Conservation (phyloP, 2,888 invertebrate species). For the Ditula angustiorana region DNA sequence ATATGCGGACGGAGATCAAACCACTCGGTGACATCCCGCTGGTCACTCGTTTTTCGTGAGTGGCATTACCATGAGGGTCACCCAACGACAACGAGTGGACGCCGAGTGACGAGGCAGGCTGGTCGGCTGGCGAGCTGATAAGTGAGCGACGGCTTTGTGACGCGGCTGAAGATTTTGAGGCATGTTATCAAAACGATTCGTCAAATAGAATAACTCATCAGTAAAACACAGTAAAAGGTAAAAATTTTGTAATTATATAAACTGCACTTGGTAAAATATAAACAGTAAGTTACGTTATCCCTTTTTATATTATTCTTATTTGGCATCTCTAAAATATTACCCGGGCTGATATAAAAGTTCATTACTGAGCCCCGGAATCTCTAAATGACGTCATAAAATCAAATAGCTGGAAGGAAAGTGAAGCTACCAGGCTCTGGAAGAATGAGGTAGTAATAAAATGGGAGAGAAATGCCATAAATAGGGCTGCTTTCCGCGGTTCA, state of each 20-base stretch:
- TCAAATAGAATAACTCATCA: too few species aligned
- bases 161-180: too few species aligned
- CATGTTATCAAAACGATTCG: too few species aligned
- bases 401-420: slow-evolving; percentile 49
- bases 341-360: slow-evolving; percentile 39
- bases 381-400: slow-evolving; percentile 42
- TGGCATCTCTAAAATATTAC: slow-evolving; percentile 37
- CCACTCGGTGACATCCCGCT: too few species aligned
- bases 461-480: slow-evolving; percentile 57
- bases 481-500: slow-evolving; percentile 46
- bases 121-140: too few species aligned
- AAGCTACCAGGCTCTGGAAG: slow-evolving; percentile 57
- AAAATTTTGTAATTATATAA: background rate
- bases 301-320: slow-evolving; percentile 34
- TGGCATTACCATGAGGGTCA: too few species aligned
- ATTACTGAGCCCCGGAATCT: slow-evolving; percentile 36
- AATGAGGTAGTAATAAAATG: slow-evolving; percentile 54
- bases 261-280: background rate
- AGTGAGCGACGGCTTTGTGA: too few species aligned
- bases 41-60: too few species aligned
- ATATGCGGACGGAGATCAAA: too few species aligned
- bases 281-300: slow-evolving; percentile 24
- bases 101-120: too few species aligned
- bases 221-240: too few species aligned
- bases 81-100: too few species aligned